Conservation (phyloP, 2,888 invertebrate species). For the Chrysina gloriosa region DNA sequence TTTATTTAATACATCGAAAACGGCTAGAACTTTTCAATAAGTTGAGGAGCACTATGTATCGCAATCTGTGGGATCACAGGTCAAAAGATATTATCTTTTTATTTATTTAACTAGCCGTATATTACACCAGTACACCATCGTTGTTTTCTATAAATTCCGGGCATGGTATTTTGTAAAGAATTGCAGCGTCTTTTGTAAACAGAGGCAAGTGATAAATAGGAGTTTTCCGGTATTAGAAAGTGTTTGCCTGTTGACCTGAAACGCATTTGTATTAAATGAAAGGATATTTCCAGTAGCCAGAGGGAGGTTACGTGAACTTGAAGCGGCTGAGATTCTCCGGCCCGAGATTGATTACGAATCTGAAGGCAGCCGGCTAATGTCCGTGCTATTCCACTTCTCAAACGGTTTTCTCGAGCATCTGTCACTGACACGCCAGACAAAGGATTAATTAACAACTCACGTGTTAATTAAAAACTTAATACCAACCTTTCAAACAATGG, state of each 20-base stretch:
- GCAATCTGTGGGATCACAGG: neutral
- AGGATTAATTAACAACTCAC: slow-evolving; percentile 56
- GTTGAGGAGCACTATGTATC: neutral
- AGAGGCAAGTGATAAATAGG: slow-evolving; percentile 24
- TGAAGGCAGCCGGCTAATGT: slow-evolving; percentile 43
- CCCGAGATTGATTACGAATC: slow-evolving; percentile 45
- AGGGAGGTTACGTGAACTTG: slow-evolving; percentile 33
- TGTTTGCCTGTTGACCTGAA: slow-evolving; percentile 36
- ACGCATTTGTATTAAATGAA: slow-evolving; percentile 38
- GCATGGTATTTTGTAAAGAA: slow-evolving; percentile 17
- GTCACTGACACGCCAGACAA: slow-evolving; percentile 54
- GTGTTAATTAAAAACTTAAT: slow-evolving; percentile 54
- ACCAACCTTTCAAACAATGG: slow-evolving; percentile 38
- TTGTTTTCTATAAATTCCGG: slow-evolving; percentile 18
- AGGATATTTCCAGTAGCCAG: slow-evolving; percentile 30
- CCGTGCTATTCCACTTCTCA: slow-evolving; percentile 40
- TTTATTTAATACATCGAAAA: neutral
- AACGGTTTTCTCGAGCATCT: slow-evolving; percentile 51
- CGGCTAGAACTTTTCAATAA: neutral
- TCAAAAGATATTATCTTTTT: neutral
- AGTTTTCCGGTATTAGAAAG: slow-evolving; percentile 37
- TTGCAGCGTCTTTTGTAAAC: slow-evolving; percentile 19
- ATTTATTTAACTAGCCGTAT: neutral
- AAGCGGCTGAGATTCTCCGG: slow-evolving; percentile 31
- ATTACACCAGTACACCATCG: neutral